Percentiles rank a stretch among this genome's conserved stretches.
phyloP scores from a whole-genome alignment of 2,113 vertebrate species.

The Chinchilla lanigera region DNA sequence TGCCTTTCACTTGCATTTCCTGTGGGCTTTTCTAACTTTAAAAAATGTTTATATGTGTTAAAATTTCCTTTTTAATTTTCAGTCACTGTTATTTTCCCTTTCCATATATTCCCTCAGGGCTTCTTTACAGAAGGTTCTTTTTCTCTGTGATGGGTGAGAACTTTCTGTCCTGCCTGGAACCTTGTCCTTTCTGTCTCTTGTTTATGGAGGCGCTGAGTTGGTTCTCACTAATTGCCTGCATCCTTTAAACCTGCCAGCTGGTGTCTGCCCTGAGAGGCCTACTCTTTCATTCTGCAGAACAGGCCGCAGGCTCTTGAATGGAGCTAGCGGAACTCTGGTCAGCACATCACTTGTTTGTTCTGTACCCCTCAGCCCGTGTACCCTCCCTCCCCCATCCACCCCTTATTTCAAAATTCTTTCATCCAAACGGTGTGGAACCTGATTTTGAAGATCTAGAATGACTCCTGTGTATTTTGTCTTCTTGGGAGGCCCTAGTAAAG shows the following conservation, averaged over 20 bases:
- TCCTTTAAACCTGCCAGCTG: background rate
- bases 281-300: background rate
- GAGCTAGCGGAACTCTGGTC: background rate
- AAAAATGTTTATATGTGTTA: background rate
- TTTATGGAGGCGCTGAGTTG: background rate
- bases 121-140: background rate
- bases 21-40: background rate
- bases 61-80: slow-evolving; percentile 13
- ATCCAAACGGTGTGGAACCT: slow-evolving; percentile 21
- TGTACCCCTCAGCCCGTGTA: background rate
- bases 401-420: slow-evolving; percentile 19
- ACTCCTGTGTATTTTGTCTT: slow-evolving; percentile 41
- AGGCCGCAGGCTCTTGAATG: background rate
- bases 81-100: background rate
- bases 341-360: background rate
- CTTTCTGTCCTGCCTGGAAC: slow-evolving; percentile 1
- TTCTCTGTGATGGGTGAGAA: slow-evolving; percentile 2
- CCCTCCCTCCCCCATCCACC: background rate
- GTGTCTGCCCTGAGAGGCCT: background rate
- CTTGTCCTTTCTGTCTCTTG: slow-evolving; percentile 6
- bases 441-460: background rate
- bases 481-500: slow-evolving; percentile 12
- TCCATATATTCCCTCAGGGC: background rate
- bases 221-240: background rate
- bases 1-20: background rate